Evolutionary conservation across 2,888 invertebrate genomes (phyloP).

Genomic region (Protodeltote pygarga): DNA sequence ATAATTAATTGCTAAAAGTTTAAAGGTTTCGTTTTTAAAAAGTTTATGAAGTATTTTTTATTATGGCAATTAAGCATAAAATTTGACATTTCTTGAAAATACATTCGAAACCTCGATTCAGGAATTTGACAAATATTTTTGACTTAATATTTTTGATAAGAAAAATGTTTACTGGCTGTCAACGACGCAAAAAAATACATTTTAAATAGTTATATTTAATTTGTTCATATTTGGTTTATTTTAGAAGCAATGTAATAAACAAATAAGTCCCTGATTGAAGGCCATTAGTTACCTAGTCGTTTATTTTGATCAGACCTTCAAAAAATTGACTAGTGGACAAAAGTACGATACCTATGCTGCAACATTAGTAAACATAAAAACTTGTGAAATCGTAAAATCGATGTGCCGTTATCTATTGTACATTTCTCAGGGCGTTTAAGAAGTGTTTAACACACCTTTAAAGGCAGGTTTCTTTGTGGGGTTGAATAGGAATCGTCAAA

Average conservation of each 20-base stretch:
- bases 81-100: slow-evolving; percentile 25
- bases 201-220: not conserved
- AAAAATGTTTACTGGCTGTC: not conserved
- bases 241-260: not conserved
- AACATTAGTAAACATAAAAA: slow-evolving; percentile 80
- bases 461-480: slow-evolving; percentile 63
- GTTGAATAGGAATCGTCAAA: slow-evolving; percentile 77
- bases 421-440: slow-evolving; percentile 65
- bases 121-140: not conserved
- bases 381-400: slow-evolving; percentile 73
- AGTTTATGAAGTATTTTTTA: not conserved
- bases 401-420: slow-evolving; percentile 71
- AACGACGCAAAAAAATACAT: not conserved
- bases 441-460: slow-evolving; percentile 65
- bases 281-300: slow-evolving; percentile 15
- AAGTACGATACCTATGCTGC: slow-evolving; percentile 69
- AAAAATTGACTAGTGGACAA: slow-evolving; percentile 72
- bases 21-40: too few relatives aligned
- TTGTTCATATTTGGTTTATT: not conserved
- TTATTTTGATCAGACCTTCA: slow-evolving; percentile 61
- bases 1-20: too few relatives aligned
- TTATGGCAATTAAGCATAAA: slow-evolving; percentile 25
- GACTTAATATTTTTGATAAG: not conserved
- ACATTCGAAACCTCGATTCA: slow-evolving; percentile 35
- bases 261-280: slow-evolving; percentile 15